These are phyloP conservation scores for Willisornis vidua DNA, from an alignment of 2,113 vertebrate species.

Conservation along the genomic window DNA sequence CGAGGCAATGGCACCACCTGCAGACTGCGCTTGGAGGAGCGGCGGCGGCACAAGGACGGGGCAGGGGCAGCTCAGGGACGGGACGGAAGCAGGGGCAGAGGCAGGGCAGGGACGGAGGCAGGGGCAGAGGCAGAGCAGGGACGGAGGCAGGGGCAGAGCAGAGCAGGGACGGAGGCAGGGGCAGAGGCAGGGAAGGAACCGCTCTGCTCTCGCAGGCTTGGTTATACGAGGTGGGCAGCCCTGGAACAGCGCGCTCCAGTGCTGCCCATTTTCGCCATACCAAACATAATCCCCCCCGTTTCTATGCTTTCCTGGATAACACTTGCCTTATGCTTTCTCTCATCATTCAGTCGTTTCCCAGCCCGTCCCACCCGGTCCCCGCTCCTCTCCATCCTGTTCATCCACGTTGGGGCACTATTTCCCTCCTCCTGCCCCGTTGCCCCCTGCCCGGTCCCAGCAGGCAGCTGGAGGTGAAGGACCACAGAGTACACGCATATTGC, in stretches of 20 bases:
- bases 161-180: not conserved
- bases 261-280: rapidly evolving
- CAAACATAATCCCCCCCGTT: rapidly evolving
- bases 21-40: not conserved
- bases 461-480: not conserved
- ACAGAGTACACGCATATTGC: rapidly evolving
- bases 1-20: constrained; percentile 15
- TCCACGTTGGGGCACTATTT: rapidly evolving
- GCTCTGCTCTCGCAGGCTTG: rapidly evolving
- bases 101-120: not conserved
- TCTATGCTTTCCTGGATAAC: not conserved
- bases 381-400: rapidly evolving
- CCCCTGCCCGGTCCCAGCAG: rapidly evolving
- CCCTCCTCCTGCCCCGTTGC: not conserved
- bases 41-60: not conserved
- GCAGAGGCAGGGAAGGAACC: not conserved
- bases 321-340: rapidly evolving
- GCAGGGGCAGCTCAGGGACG: not conserved
- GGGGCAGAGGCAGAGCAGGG: not conserved
- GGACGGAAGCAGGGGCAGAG: not conserved
- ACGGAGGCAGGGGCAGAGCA: no score
- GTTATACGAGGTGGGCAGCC: rapidly evolving
- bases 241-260: not conserved
- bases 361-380: rapidly evolving
- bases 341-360: not conserved